Conservation (phyloP, 2,113 vertebrate genomes). For the Pogona vitticeps region DNA sequence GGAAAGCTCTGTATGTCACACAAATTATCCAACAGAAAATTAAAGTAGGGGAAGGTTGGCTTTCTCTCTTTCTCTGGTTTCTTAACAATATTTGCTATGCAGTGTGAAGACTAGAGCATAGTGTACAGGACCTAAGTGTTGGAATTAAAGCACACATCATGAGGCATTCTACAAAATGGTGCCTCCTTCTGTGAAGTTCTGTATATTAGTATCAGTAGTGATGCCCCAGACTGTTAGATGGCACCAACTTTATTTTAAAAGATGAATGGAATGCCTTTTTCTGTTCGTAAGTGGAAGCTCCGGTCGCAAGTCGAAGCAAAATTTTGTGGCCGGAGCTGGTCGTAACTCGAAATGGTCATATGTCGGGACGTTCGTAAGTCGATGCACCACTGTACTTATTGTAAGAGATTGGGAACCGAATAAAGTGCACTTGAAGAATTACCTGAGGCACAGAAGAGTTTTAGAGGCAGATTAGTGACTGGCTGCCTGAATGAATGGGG, state of each 20-base stretch:
- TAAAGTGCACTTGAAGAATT: slow-evolving; percentile 46
- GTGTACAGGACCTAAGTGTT: neutral
- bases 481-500: too few species aligned
- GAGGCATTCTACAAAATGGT: accelerated
- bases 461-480: too few species aligned
- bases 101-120: neutral
- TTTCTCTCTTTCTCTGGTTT: neutral
- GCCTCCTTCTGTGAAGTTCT: neutral
- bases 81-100: neutral
- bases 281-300: too few species aligned
- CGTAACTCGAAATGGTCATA: too few species aligned
- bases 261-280: slow-evolving; percentile 25
- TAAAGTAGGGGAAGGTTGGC: accelerated
- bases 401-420: slow-evolving; percentile 33
- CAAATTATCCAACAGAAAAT: neutral
- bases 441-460: slow-evolving; percentile 33
- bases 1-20: accelerated
- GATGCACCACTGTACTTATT: slow-evolving; percentile 63
- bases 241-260: slow-evolving; percentile 29
- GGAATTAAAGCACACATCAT: slow-evolving; percentile 19
- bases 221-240: slow-evolving; percentile 7
- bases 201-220: neutral
- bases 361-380: too few species aligned
- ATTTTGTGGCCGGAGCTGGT: too few species aligned
- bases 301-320: too few species aligned